Conservation (phyloP, 2,888 invertebrate species). For the Pegoplata infirma region DNA sequence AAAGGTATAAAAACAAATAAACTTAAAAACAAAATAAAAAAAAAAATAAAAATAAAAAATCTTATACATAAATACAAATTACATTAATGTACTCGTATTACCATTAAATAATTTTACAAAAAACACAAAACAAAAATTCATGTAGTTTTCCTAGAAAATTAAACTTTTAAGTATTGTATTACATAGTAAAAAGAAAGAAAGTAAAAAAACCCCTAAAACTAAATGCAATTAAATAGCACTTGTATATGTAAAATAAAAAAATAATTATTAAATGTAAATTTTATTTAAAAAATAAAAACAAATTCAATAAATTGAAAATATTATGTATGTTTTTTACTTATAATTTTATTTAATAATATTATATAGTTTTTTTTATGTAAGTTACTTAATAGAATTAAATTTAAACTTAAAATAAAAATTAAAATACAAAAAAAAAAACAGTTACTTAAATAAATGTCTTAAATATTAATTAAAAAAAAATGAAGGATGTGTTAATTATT, state of each 20-base stretch:
- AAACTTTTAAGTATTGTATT: conserved; percentile 53
- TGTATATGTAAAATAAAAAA: conserved; percentile 44
- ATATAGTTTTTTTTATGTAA: conserved; percentile 58
- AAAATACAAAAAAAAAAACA: conserved; percentile 56
- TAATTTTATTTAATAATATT: background rate
- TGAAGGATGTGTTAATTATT: too few species aligned
- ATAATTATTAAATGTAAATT: conserved; percentile 54
- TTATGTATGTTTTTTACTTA: conserved; percentile 19
- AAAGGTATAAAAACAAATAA: conserved; percentile 35
- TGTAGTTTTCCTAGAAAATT: conserved; percentile 57
- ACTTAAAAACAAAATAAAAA: conserved; percentile 2
- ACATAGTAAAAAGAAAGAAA: conserved; percentile 13
- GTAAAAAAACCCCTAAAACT: background rate
- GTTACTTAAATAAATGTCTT: conserved; percentile 66
- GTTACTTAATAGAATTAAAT: conserved; percentile 60
- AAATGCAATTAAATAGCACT: conserved; percentile 28
- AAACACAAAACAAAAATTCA: background rate
- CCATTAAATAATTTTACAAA: conserved; percentile 44
- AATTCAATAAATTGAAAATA: conserved; percentile 24
- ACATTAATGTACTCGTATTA: conserved; percentile 29
- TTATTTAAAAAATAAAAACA: too few species aligned
- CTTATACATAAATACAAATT: background rate
- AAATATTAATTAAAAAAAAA: conserved; percentile 52
- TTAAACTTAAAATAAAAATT: conserved; percentile 42
- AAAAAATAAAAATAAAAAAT: conserved; percentile 9